These are phyloP conservation scores for Cecropterus lyciades DNA, from an alignment of 1,140 invertebrate genomes.

Conservation along the genomic window DNA sequence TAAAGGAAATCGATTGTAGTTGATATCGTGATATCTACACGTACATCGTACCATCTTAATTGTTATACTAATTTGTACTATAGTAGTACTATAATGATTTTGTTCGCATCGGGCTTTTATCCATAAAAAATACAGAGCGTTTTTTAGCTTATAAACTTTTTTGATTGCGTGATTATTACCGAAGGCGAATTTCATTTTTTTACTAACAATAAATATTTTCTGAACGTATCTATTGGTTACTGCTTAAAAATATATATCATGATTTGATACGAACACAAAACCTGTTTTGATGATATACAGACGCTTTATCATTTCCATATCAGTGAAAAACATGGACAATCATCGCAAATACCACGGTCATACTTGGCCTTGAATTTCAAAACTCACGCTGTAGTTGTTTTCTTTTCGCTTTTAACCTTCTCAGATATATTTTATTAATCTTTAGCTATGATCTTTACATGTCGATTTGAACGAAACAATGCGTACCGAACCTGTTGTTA, in stretches of 20 bases:
- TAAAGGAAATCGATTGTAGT: not conserved
- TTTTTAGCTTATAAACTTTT: no score
- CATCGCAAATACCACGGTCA: slow-evolving; percentile 46
- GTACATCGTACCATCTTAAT: not conserved
- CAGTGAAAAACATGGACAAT: slow-evolving; percentile 30
- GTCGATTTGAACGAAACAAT: slow-evolving; percentile 46
- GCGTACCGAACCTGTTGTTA: slow-evolving; percentile 45
- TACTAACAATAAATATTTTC: no score
- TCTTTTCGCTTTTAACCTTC: slow-evolving; percentile 38
- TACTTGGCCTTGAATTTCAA: slow-evolving; percentile 51
- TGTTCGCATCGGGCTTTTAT: slow-evolving; percentile 39
- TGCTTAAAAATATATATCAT: no score
- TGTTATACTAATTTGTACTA: slow-evolving; percentile 59
- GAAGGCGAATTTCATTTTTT: no score
- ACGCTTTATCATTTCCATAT: slow-evolving; percentile 8
- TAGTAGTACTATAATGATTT: slow-evolving; percentile 66
- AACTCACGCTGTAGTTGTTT: slow-evolving; percentile 47
- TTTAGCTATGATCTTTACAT: slow-evolving; percentile 42
- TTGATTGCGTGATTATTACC: no score
- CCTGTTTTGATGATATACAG: no score
- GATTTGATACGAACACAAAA: no score
- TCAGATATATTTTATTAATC: slow-evolving; percentile 33
- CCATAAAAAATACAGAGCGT: not conserved
- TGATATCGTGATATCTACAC: not conserved
- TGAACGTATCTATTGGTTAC: no score